phyloP scores from a whole-genome alignment of 2,888 invertebrate genomes.

The Heliconius ismenius region DNA sequence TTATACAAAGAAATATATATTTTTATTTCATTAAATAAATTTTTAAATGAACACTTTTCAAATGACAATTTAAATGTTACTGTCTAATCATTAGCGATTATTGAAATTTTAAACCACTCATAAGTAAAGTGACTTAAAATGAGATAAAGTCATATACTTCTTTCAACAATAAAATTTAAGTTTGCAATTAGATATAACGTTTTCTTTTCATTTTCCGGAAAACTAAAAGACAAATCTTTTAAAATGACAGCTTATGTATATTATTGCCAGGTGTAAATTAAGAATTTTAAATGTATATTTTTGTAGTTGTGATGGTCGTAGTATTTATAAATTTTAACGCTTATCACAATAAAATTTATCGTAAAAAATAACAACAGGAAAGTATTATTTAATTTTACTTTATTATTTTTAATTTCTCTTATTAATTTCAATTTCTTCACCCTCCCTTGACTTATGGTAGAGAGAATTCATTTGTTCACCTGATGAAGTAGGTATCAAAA shows the following conservation, averaged over 20 bases:
- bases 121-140: not conserved
- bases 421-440: not conserved
- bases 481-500: no score
- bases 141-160: not conserved
- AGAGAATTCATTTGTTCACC: no score
- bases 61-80: not conserved
- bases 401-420: not conserved
- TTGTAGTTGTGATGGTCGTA: no score
- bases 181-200: not conserved
- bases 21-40: slow-evolving; percentile 23
- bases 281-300: not conserved
- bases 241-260: slow-evolving; percentile 13
- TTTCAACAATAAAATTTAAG: not conserved
- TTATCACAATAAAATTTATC: no score
- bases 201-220: slow-evolving; percentile 33
- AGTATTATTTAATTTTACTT: not conserved
- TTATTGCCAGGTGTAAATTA: slow-evolving; percentile 10
- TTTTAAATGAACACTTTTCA: slow-evolving; percentile 2
- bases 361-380: not conserved
- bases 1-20: slow-evolving; percentile 12
- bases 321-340: no score
- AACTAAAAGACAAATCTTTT: slow-evolving; percentile 19
- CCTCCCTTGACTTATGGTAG: no score
- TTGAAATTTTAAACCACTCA: not conserved
- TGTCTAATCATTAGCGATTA: not conserved